phyloP scores from a whole-genome alignment of 2,888 invertebrate genomes.

The Caenorhabditis sp. region DNA sequence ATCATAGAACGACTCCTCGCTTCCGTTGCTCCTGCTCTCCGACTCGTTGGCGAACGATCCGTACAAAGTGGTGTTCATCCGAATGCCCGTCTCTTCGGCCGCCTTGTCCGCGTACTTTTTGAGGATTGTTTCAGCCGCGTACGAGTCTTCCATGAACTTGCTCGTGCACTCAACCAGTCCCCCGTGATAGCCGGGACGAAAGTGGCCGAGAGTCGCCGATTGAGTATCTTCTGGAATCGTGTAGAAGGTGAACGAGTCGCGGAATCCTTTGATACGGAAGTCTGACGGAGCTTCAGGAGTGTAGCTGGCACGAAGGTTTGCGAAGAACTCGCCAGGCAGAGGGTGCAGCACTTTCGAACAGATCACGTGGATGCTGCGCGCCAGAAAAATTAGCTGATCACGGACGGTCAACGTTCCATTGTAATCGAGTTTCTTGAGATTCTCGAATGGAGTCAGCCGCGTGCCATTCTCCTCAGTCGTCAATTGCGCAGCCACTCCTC shows the following conservation, averaged over 20 bases:
- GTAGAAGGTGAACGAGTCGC: slow-evolving; percentile 6
- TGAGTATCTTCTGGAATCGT: slow-evolving; percentile 1
- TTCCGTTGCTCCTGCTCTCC: too few species aligned
- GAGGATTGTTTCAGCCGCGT: slow-evolving; percentile 4
- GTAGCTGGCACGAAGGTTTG: slow-evolving; percentile 14
- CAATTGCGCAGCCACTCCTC: slow-evolving; percentile 10
- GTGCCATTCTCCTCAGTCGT: not conserved
- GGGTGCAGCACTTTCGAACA: slow-evolving; percentile 14
- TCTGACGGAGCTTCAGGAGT: not conserved
- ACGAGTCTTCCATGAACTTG: slow-evolving; percentile 18
- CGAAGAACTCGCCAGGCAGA: slow-evolving; percentile 1
- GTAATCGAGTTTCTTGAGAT: slow-evolving; percentile 1
- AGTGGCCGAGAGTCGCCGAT: slow-evolving; percentile 9
- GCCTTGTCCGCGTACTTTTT: slow-evolving; percentile 12
- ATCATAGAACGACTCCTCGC: too few species aligned
- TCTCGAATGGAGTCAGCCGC: not conserved
- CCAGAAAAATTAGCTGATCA: slow-evolving; percentile 23
- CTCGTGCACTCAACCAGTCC: slow-evolving; percentile 12
- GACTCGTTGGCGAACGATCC: slow-evolving; percentile 9
- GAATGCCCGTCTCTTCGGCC: slow-evolving; percentile 16
- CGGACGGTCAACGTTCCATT: slow-evolving; percentile 3
- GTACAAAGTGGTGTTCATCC: slow-evolving; percentile 13
- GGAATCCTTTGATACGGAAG: slow-evolving; percentile 13
- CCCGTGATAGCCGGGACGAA: slow-evolving; percentile 38
- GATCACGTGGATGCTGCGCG: slow-evolving; percentile 15